Percentiles rank a stretch among this genome's conserved stretches.
phyloP scores from a whole-genome alignment of 2,113 vertebrate species.

The Mystacornis crossleyi region DNA sequence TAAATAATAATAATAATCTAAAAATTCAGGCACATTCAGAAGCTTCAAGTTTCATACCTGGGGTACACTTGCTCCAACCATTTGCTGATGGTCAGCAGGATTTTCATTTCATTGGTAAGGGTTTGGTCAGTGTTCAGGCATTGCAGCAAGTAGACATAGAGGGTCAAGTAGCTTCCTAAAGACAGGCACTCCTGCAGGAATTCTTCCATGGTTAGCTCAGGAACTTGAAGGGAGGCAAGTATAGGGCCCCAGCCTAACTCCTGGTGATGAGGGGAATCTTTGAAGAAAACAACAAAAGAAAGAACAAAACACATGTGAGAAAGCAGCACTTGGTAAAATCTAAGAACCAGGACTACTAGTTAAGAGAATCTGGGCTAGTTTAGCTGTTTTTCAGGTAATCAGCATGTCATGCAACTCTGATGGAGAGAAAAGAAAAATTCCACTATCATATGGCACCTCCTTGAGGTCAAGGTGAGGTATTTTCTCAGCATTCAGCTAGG shows the following conservation, averaged over 20 bases:
- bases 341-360: neutral
- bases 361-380: neutral
- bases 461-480: neutral
- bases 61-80: slow-evolving; percentile 92
- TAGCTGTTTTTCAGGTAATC: neutral
- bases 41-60: slow-evolving; percentile 67
- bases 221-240: slow-evolving; percentile 92
- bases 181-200: slow-evolving; percentile 92
- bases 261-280: slow-evolving; percentile 74
- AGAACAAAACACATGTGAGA: neutral
- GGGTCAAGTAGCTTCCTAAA: slow-evolving; percentile 90
- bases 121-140: slow-evolving; percentile 89
- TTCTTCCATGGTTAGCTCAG: slow-evolving; percentile 92
- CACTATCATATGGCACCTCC: neutral
- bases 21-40: neutral
- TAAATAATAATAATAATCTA: neutral
- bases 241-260: slow-evolving; percentile 92
- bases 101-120: slow-evolving; percentile 86
- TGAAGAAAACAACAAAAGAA: neutral
- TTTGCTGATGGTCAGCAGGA: slow-evolving; percentile 83
- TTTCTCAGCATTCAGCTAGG: neutral
- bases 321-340: neutral
- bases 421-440: neutral
- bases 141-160: slow-evolving; percentile 92
- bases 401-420: neutral